A percentile compares a stretch with the other conserved stretches of the same genome.
These are phyloP conservation scores for Montipora capitata DNA, from an alignment of 92 coral and sea anemone species.

Conservation along the genomic window DNA sequence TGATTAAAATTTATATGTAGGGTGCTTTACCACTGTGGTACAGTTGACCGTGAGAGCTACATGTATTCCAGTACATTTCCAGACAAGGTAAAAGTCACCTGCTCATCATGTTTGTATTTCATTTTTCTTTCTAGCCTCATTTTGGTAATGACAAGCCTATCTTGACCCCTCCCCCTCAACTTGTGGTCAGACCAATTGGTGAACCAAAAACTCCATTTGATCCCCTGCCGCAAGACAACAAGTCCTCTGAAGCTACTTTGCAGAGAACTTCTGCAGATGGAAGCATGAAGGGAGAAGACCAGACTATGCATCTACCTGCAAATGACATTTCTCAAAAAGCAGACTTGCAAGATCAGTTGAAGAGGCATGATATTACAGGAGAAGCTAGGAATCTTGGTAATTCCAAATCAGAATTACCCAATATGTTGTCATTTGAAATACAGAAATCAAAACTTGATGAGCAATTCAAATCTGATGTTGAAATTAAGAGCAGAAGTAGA, in stretches of 20 bases:
- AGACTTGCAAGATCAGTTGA: not conserved
- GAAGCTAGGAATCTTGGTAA: not conserved
- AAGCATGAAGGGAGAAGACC: constrained; percentile 19
- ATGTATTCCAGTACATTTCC: too few relatives aligned
- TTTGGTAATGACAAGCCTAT: constrained; percentile 85
- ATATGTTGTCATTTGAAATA: constrained; percentile 23
- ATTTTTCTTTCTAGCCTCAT: constrained; percentile 75
- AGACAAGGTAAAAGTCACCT: not conserved
- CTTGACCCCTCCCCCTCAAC: constrained; percentile 82
- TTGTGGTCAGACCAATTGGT: constrained; percentile 55
- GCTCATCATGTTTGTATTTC: not conserved
- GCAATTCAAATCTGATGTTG: constrained; percentile 56
- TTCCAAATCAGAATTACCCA: not conserved
- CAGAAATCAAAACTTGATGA: constrained; percentile 73
- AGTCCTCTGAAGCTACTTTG: constrained; percentile 7
- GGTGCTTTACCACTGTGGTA: too few relatives aligned
- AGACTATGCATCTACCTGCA: constrained; percentile 1
- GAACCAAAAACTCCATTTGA: constrained; percentile 39
- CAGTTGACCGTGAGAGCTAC: too few relatives aligned
- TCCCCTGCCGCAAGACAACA: constrained; percentile 22
- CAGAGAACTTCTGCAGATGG: constrained; percentile 52
- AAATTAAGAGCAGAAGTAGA: constrained; percentile 62
- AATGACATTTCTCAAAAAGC: constrained; percentile 2
- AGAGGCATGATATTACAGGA: not conserved
- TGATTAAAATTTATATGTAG: too few relatives aligned